phyloP scores from a whole-genome alignment of 2,888 invertebrate species.

The Tigriopus californicus region DNA sequence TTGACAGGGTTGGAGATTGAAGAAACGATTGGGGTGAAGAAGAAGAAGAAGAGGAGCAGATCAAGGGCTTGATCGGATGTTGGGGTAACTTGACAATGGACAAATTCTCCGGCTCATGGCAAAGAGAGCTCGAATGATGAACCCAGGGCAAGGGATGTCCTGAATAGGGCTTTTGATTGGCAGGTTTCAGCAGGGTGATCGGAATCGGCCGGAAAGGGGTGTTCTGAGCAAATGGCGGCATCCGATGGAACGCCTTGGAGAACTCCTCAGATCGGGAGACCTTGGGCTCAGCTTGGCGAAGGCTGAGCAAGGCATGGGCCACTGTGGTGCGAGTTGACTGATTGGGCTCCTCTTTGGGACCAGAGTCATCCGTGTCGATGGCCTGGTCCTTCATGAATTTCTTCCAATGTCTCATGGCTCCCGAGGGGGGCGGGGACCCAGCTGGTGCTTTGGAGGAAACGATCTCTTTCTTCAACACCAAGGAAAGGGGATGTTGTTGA shows the following conservation, averaged over 20 bases:
- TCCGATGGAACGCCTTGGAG: neutral
- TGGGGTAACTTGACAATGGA: neutral
- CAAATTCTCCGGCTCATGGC: neutral
- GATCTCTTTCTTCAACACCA: neutral
- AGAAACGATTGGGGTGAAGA: too few relatives aligned
- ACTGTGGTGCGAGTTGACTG: neutral
- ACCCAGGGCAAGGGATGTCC: neutral
- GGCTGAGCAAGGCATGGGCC: slow-evolving; percentile 5
- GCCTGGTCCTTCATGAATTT: slow-evolving; percentile 7
- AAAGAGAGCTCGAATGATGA: neutral
- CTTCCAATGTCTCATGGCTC: slow-evolving; percentile 7
- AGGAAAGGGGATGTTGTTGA: neutral
- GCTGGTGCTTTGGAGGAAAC: neutral
- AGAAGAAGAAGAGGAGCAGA: too few relatives aligned
- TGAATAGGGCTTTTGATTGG: neutral
- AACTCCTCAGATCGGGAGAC: neutral
- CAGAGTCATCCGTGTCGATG: neutral
- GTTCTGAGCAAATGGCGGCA: neutral
- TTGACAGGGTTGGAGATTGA: too few relatives aligned
- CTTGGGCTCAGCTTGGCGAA: neutral
- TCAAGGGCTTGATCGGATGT: neutral
- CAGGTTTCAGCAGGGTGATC: neutral
- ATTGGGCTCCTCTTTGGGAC: neutral
- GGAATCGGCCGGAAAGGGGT: neutral
- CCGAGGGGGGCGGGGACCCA: neutral